Base-by-base conservation (phyloP, 2,113 vertebrate genomes). In the Thymallus thymallus region DNA sequence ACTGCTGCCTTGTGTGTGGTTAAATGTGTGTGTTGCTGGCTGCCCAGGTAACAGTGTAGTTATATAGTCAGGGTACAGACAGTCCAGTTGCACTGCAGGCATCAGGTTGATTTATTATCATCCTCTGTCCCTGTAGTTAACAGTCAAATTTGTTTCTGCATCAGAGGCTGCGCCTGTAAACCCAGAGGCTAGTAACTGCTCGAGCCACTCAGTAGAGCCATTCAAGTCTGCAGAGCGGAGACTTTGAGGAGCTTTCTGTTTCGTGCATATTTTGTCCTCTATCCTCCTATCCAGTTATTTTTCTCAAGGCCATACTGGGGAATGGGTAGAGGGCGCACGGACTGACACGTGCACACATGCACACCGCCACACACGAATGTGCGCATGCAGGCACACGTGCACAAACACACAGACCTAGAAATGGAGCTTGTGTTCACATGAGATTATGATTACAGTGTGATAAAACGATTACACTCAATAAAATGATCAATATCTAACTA, bases 11-110 rank as follows among this genome's bases (percentile, higher is more conserved):
- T 48, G 46, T 51, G 48, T 18, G 48, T 51, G 69, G 58, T 65
- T n/a, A n/a, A n/a, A n/a, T 76, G 67, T 84, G 78, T n/a, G 66
- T 45, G 18, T 69, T 55, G 5, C 61, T 81, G 73, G 86, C 83
- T 87, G 80, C 80, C 82, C 46, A 85, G 85, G 84, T 75, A 88
- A 89, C 86, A 12, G 75, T 51, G 48, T 51, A 18, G 16, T 16
- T 41, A 41, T 41, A 13, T 51, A 51, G 14, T 13, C 12, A 51
- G 48, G 16, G 14, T 13, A 51, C 48, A 13, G 16, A 13, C 48
- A 51, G 48, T 51, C 35, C 35, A 41, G 35, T 51, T 51, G 12
- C 10, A 51, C 48, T 51, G 14, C 16, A 51, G 14, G 16, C 48
- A 51, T 84, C 77, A 79, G 78, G 41, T 80, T 56, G 63, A 41